These are phyloP conservation scores for Propithecus coquereli DNA, from an alignment of 2,113 vertebrate species.

Conservation along the genomic window DNA sequence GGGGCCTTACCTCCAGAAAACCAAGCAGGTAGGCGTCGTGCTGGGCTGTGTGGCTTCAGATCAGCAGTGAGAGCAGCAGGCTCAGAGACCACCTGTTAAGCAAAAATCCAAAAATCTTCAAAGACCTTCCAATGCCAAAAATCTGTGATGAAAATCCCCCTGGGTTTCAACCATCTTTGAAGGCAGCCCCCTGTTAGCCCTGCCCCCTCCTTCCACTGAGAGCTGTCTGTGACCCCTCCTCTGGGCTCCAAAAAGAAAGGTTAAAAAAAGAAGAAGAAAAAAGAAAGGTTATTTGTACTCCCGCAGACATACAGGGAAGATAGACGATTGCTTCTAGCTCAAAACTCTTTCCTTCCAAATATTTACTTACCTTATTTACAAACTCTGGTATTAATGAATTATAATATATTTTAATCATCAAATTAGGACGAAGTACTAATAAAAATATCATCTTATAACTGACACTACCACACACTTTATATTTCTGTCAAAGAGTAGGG, in stretches of 20 bases:
- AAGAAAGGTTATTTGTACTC: constrained; percentile 72
- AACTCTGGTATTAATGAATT: constrained; percentile 10
- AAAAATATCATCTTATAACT: neutral
- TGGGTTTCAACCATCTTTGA: constrained; percentile 79
- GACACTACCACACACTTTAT: neutral
- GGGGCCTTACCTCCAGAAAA: constrained; percentile 72
- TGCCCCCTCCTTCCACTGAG: constrained; percentile 55
- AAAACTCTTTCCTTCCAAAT: constrained; percentile 12
- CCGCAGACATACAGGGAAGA: constrained; percentile 30
- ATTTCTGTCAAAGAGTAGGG: neutral
- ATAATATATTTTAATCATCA: neutral
- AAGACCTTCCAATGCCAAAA: constrained; percentile 79
- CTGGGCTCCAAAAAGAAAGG: constrained; percentile 68
- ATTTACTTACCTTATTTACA: neutral
- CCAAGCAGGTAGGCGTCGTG: constrained; percentile 62
- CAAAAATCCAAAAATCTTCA: constrained; percentile 85
- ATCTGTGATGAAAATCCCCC: constrained; percentile 76
- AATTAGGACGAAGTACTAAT: neutral
- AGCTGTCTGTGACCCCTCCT: constrained; percentile 61
- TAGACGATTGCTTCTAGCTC: neutral
- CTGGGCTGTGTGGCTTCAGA: constrained; percentile 68
- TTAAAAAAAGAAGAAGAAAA: constrained; percentile 47
- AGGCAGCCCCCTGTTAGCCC: constrained; percentile 70
- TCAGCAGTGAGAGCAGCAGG: constrained; percentile 70
- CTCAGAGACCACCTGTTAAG: constrained; percentile 84